Evolutionary conservation across 1,140 invertebrate species (phyloP), one percentile per base, ranked within the genome.

Genomic region (Arctopsyche grandis): DNA sequence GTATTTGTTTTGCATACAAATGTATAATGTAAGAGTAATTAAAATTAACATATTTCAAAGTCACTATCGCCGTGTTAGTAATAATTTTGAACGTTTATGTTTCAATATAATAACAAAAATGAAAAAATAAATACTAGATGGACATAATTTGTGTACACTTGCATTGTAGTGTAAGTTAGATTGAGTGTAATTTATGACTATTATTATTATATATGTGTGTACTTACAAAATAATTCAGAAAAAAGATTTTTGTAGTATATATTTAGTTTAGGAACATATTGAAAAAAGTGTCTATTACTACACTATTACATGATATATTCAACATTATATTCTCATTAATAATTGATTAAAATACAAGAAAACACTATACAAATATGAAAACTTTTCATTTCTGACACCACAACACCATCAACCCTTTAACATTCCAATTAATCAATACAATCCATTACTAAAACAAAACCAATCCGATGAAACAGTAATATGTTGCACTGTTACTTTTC

Each of bases 261-360:
- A 70, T 70, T 4, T 26, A 52, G 22, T 44, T 44, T 44, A 44
- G 16, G 26, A 26, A 44, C 22, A n/a, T 22, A 70, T 38, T 70
- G 22, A 38, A 29, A 48, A 70, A 16, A 75, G 44, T 80, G 75
- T 80, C 77, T 74, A 56, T 79, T 75, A 80, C 24, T 46, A 82
- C 81, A 82, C 81, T 77, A 38, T 75, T 75, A 82, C 81, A 82
- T 79, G 4, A 52, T 14, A 52, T 14, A 14, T 80, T 80, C 74
- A 77, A 80, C 81, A 82, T 80, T 82, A 82, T 82, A 80, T 80
- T 74, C 79, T 79, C 63, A 82, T 82, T 80, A 82, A 75, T 75
- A 74, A 82, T 82, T 66, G 77, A 52, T 74, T 52, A 19, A 80
- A 82, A 78, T 82, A 80, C 79, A 80, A 80, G 66, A 74, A 52